Base-by-base conservation (phyloP, 1,140 invertebrate species). In the Cheumatopsyche charites region DNA sequence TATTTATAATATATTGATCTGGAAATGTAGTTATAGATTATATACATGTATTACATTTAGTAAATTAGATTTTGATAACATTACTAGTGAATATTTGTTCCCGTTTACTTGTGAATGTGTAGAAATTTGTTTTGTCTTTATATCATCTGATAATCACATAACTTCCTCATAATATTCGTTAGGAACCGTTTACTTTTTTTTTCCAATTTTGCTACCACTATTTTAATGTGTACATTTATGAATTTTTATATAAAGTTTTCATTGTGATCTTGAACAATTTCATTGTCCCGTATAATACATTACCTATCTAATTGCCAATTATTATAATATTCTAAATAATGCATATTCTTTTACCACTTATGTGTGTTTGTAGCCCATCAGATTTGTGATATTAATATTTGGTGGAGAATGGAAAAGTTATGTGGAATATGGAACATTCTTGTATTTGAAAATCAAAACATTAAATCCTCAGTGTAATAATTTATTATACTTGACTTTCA, bases 381-480 rank as follows among this genome's bases (percentile, higher is more conserved):
- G 19, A 12, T 66, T 70, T 70, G 72, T 73, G 72, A 74, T 65
- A 67, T 71, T 41, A 67, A 42, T 67, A 42, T 68, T 7, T 63
- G 69, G 66, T 72, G 68, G 70, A 75, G 61, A 49, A 61, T 70
- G 68, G 47, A 63, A 65, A 74, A 47, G 69, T 36, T 58, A 69
- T 72, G 45, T 41, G 55, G 63, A 66, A 45, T 67, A 63, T 71
- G 62, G 19, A 73, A 73, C 63, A 70, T 66, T 74, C 55, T 63
- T 75, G 71, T 75, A 72, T 72, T 75, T 72, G 74, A 65, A 66
- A 75, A 72, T 72, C 71, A 72, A 71, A 67, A 61, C 83, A 82
- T 74, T 83, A 83, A 83, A 84, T 83, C 80, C 83, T 83, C 81
- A 82, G 80, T 84, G 83, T 84, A 83, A 58, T 58, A 58, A 84